Percentiles rank a stretch among this genome's conserved stretches.
Evolutionary conservation across 2,113 vertebrate species (phyloP).

Genomic region (Aythya baeri): DNA sequence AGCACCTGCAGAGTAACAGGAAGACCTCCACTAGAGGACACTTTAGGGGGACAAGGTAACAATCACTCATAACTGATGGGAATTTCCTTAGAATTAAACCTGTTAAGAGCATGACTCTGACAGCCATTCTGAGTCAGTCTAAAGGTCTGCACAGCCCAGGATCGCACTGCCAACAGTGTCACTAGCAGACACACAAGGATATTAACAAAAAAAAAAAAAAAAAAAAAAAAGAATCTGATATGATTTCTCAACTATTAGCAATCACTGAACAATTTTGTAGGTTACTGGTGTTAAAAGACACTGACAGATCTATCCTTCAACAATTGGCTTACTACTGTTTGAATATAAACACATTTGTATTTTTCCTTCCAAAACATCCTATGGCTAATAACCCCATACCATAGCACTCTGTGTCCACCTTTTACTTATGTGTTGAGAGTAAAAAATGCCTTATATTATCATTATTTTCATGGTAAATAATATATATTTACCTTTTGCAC

Average conservation of each 20-base stretch:
- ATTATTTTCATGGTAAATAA: background rate
- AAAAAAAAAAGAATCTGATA: background rate
- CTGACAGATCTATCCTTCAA: background rate
- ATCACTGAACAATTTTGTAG: background rate
- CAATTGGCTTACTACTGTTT: background rate
- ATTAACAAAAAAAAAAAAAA: background rate
- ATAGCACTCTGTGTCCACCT: fast-evolving
- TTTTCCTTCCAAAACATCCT: background rate
- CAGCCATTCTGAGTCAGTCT: background rate
- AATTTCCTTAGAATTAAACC: background rate
- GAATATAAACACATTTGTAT: background rate
- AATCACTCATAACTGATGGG: background rate
- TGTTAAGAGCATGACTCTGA: background rate
- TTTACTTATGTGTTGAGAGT: background rate
- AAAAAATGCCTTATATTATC: background rate
- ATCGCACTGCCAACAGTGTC: fast-evolving
- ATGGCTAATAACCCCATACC: fast-evolving
- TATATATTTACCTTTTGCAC: background rate
- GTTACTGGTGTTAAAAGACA: background rate
- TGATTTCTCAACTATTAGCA: background rate
- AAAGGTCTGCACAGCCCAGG: background rate
- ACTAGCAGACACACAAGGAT: background rate
- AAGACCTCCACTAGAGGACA: background rate
- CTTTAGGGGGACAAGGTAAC: background rate
- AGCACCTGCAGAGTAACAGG: background rate